Percentiles rank a stretch among this genome's conserved stretches.
Conservation (phyloP, 2,797 vertebrate species). For the Mustela erminea region DNA sequence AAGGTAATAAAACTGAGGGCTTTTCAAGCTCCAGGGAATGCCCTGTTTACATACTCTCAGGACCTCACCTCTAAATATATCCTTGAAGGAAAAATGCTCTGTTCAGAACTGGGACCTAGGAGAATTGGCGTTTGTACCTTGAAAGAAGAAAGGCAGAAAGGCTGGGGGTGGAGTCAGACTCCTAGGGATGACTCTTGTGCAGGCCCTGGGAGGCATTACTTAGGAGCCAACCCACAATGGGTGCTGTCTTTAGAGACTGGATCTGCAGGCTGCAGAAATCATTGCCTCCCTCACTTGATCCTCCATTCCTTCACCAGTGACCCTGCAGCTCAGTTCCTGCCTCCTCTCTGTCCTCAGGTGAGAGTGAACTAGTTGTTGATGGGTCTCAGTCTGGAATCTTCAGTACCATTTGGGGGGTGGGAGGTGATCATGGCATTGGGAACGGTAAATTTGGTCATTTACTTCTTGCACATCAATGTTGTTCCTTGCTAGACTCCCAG, state of each 20-base stretch:
- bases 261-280: neutral
- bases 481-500: neutral
- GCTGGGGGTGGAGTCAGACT: neutral
- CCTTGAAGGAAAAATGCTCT: slow-evolving; percentile 18
- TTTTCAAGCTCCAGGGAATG: slow-evolving; percentile 38
- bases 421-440: neutral
- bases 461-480: neutral
- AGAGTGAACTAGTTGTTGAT: neutral
- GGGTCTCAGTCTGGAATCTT: neutral
- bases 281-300: neutral
- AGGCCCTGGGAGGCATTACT: neutral
- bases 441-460: neutral
- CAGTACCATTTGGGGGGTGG: neutral
- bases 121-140: neutral
- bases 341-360: slow-evolving; percentile 33
- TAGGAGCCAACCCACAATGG: neutral
- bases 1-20: neutral
- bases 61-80: slow-evolving; percentile 14
- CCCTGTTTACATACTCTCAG: slow-evolving; percentile 13
- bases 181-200: neutral
- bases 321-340: neutral
- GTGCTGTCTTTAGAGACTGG: neutral
- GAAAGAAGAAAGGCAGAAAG: neutral
- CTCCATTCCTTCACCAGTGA: neutral
- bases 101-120: slow-evolving; percentile 13